Conservation (phyloP, 2,797 vertebrate species). For the Erethizon dorsatum region DNA sequence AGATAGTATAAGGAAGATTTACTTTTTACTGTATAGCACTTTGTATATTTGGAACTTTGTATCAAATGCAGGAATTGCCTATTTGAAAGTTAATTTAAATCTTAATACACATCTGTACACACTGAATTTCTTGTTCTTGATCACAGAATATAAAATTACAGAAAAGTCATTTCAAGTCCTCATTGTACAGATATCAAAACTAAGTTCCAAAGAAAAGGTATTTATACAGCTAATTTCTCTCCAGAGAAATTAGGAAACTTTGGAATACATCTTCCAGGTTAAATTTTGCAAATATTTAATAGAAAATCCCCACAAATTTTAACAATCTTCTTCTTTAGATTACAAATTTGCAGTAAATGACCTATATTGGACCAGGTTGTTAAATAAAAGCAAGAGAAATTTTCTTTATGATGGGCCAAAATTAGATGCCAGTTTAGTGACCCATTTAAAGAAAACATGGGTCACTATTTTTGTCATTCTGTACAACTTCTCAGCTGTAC, state of each 20-base stretch:
- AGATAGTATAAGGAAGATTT: not conserved
- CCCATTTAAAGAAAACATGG: not conserved
- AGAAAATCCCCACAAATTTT: not conserved
- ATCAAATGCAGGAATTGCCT: not conserved
- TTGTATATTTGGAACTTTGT: conserved; percentile 40
- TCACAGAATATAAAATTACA: not conserved
- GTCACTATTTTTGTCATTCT: conserved; percentile 52
- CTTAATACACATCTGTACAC: not conserved
- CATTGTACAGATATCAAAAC: not conserved
- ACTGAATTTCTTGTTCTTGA: not conserved
- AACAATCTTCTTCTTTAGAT: conserved; percentile 33
- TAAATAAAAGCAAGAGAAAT: conserved; percentile 67
- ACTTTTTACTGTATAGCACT: not conserved
- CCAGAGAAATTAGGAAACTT: conserved; percentile 3
- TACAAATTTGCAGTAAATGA: conserved; percentile 74
- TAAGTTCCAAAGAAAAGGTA: not conserved
- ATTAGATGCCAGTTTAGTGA: conserved; percentile 75
- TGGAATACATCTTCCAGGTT: conserved; percentile 24
- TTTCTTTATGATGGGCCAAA: conserved; percentile 75
- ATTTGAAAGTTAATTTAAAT: conserved; percentile 39
- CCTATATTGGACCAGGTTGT: conserved; percentile 68
- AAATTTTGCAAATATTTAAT: conserved; percentile 52
- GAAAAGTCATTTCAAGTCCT: not conserved
- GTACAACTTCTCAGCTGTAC: conserved; percentile 29
- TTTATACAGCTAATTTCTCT: not conserved